Evolutionary conservation across 2,797 vertebrate genomes (phyloP).

Genomic region (Takifugu ocellatus): DNA sequence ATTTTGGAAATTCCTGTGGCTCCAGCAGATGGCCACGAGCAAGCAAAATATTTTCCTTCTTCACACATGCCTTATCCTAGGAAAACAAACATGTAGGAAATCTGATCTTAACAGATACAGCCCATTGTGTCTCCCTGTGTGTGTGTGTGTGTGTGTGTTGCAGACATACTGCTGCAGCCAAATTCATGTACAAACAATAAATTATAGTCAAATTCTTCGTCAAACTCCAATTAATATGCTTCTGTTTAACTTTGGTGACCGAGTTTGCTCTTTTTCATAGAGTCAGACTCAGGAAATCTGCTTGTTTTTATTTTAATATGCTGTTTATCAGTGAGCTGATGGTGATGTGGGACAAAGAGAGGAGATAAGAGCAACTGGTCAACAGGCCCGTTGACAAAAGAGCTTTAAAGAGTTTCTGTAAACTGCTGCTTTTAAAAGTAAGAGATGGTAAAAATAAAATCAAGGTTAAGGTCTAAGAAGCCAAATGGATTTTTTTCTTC

Average conservation of each 20-base stretch:
- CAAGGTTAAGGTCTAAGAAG: too few species aligned
- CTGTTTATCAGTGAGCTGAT: slow-evolving; percentile 5
- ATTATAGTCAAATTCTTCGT: neutral
- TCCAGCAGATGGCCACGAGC: slow-evolving; percentile 69
- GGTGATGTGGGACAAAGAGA: slow-evolving; percentile 2
- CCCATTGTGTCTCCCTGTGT: slow-evolving; percentile 62
- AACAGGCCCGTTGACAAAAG: too few species aligned
- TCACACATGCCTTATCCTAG: slow-evolving; percentile 75
- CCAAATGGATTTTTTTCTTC: too few species aligned
- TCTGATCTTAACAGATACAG: slow-evolving; percentile 75
- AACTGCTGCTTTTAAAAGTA: too few species aligned
- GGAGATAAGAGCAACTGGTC: slow-evolving; percentile 14
- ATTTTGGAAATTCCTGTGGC: slow-evolving; percentile 59
- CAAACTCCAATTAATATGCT: neutral
- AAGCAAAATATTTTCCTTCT: slow-evolving; percentile 78
- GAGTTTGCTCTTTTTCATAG: slow-evolving; percentile 3
- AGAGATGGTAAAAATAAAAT: too few species aligned
- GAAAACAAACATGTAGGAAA: slow-evolving; percentile 80
- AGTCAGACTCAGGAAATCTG: slow-evolving; percentile 23
- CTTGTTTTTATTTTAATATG: slow-evolving; percentile 55
- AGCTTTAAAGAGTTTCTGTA: too few species aligned
- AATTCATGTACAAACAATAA: slow-evolving; percentile 30
- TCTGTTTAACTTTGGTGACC: neutral
- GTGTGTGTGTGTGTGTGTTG: slow-evolving; percentile 34
- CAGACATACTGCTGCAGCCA: slow-evolving; percentile 31